A percentile compares a stretch with the other conserved stretches of the same genome.
Evolutionary conservation across 2,797 vertebrate genomes (phyloP).

Genomic region (Apogon hyalosoma): DNA sequence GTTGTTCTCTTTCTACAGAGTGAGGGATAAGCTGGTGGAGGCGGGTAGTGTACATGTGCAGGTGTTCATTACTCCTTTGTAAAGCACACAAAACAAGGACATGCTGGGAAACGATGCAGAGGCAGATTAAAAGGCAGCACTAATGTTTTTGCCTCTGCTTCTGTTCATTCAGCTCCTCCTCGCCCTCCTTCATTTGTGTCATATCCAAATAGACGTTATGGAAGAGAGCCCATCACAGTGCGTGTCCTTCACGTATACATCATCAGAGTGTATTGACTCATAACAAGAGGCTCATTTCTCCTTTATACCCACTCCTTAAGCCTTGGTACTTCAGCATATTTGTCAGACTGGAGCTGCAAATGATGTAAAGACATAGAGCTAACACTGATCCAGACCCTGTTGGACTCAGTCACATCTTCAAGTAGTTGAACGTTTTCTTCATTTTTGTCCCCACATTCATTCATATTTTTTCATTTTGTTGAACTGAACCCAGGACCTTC

Average conservation of each 20-base stretch:
- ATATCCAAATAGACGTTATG: slow-evolving; percentile 42
- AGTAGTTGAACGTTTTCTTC: too few relatives aligned
- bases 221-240: slow-evolving; percentile 28
- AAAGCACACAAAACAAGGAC: slow-evolving; percentile 48
- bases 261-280: slow-evolving; percentile 53
- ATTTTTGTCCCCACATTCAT: too few relatives aligned
- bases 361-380: slow-evolving; percentile 19
- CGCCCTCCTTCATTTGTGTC: slow-evolving; percentile 17
- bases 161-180: slow-evolving; percentile 25
- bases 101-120: slow-evolving; percentile 47
- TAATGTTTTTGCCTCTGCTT: slow-evolving; percentile 24
- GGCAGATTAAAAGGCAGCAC: slow-evolving; percentile 34
- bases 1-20: slow-evolving; percentile 58
- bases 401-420: too few relatives aligned
- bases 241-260: slow-evolving; percentile 37
- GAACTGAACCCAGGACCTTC: too few relatives aligned
- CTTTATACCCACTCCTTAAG: slow-evolving; percentile 30
- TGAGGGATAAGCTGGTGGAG: slow-evolving; percentile 23
- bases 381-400: too few relatives aligned
- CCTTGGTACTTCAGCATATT: slow-evolving; percentile 28
- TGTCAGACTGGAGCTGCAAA: slow-evolving; percentile 28
- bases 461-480: too few relatives aligned
- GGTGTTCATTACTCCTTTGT: slow-evolving; percentile 37
- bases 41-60: slow-evolving; percentile 25
- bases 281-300: slow-evolving; percentile 21